phyloP scores from a whole-genome alignment of 1,140 invertebrate species.

The Drosophila bipectinata region DNA sequence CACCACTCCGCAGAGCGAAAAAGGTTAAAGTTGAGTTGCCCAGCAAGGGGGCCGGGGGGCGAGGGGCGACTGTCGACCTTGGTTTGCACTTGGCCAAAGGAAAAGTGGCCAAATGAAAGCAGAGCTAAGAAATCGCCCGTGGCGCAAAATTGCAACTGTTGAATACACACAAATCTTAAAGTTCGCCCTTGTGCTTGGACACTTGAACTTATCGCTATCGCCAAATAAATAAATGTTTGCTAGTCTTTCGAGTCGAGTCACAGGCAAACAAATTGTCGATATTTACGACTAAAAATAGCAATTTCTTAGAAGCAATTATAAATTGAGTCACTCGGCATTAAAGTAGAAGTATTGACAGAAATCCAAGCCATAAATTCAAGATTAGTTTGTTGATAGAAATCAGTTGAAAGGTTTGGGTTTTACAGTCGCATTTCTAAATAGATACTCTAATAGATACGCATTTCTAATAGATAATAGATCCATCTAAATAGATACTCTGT shows the following conservation, averaged over 20 bases:
- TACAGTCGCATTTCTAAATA: too few relatives aligned
- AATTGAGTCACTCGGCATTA: conserved; percentile 14
- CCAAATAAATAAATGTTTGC: conserved; percentile 17
- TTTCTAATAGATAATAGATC: too few relatives aligned
- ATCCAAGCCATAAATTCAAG: not conserved
- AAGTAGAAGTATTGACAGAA: not conserved
- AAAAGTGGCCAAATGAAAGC: conserved; percentile 3
- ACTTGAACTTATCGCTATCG: conserved; percentile 34
- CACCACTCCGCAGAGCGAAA: conserved; percentile 6
- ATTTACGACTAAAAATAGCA: conserved; percentile 43
- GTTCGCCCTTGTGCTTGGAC: conserved; percentile 7
- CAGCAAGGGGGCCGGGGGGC: not conserved
- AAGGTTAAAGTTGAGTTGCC: conserved; percentile 50
- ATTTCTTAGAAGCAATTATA: conserved; percentile 35
- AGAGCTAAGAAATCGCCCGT: not conserved
- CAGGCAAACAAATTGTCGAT: conserved; percentile 19
- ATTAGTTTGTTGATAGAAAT: not conserved
- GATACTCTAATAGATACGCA: too few relatives aligned
- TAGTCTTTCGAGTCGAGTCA: conserved; percentile 1
- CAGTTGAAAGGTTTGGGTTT: not conserved
- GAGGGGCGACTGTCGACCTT: conserved; percentile 30
- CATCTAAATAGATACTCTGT: not conserved
- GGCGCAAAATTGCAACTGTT: conserved; percentile 21
- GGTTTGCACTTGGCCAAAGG: conserved; percentile 34
- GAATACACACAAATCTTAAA: conserved; percentile 21